A percentile compares a stretch with the other conserved stretches of the same genome.
Evolutionary conservation across 2,888 invertebrate genomes (phyloP).

Genomic region (Dascillus cervinus): DNA sequence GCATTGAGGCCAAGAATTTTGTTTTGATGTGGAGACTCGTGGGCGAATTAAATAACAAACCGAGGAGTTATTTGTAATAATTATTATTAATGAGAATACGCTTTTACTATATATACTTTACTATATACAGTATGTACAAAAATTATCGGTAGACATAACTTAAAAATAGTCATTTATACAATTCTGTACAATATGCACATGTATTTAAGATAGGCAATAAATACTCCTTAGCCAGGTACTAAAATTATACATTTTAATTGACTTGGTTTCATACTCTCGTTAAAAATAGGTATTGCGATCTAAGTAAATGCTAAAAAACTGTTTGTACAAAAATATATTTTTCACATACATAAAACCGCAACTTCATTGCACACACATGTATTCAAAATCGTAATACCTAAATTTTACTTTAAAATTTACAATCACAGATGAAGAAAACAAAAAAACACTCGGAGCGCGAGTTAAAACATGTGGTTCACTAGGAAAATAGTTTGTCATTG

Average conservation of each 20-base stretch:
- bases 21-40: too few relatives aligned
- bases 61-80: neutral
- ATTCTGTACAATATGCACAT: conserved; percentile 26
- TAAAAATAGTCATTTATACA: conserved; percentile 26
- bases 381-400: conserved; percentile 15
- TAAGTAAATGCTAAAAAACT: too few relatives aligned
- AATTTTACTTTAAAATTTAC: conserved; percentile 23
- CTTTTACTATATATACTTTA: conserved; percentile 33
- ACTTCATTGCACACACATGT: too few relatives aligned
- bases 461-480: too few relatives aligned
- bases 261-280: conserved; percentile 23
- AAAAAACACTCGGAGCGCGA: conserved; percentile 15
- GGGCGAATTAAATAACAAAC: neutral
- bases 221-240: conserved; percentile 43
- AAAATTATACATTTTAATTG: conserved; percentile 42
- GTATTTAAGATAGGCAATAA: conserved; percentile 28
- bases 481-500: neutral
- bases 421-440: conserved; percentile 21
- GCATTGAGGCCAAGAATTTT: too few relatives aligned
- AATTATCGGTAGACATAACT: conserved; percentile 21
- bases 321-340: too few relatives aligned
- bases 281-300: conserved; percentile 17
- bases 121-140: conserved; percentile 40
- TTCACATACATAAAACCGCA: too few relatives aligned
- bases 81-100: neutral